phyloP scores from a whole-genome alignment of 2,113 vertebrate species.

The Ancistrus triradiatus region DNA sequence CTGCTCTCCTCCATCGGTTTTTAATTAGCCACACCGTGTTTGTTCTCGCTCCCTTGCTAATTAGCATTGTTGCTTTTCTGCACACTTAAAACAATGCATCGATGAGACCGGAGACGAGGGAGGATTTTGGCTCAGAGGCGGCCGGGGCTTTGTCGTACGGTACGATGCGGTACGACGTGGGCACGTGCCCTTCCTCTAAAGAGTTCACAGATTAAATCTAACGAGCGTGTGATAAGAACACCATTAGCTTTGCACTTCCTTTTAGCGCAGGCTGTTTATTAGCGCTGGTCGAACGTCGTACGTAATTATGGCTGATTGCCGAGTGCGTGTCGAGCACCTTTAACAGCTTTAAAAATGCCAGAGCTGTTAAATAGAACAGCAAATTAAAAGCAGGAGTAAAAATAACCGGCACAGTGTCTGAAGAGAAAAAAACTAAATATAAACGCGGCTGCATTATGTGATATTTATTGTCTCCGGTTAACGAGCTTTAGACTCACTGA shows the following conservation, averaged over 20 bases:
- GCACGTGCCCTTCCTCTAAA: not conserved
- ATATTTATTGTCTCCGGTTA: too few relatives aligned
- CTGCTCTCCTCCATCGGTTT: constrained; percentile 47
- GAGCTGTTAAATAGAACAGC: not conserved
- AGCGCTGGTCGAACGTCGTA: not conserved
- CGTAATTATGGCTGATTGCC: not conserved
- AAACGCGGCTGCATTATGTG: too few relatives aligned
- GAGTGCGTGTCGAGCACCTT: not conserved
- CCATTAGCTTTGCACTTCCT: not conserved
- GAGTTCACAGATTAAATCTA: not conserved
- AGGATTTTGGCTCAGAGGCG: too few relatives aligned
- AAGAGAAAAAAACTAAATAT: not conserved
- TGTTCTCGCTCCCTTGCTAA: constrained; percentile 41
- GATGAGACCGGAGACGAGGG: not conserved
- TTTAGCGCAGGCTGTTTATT: not conserved
- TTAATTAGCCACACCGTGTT: constrained; percentile 62
- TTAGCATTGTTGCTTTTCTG: constrained; percentile 40
- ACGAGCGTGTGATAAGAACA: not conserved
- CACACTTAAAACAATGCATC: constrained; percentile 2
- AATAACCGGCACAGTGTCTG: not conserved
- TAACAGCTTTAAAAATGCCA: not conserved
- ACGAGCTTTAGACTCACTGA: too few relatives aligned
- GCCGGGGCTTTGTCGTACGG: too few relatives aligned
- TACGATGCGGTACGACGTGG: too few relatives aligned
- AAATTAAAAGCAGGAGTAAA: not conserved